phyloP scores from a whole-genome alignment of 2,113 vertebrate genomes.

The Morone chrysops region DNA sequence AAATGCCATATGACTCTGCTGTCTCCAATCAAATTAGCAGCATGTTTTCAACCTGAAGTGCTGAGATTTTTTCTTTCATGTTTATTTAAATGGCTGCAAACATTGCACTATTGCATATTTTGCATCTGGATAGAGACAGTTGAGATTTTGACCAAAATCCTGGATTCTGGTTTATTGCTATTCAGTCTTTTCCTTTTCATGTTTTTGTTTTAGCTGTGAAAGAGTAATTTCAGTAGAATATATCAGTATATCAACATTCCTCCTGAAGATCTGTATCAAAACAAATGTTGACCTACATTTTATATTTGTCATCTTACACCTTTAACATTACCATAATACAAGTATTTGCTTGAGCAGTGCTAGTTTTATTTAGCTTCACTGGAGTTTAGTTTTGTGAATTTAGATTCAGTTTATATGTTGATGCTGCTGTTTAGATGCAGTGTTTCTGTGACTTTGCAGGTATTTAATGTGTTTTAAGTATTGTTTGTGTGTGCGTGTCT shows the following conservation, averaged over 20 bases:
- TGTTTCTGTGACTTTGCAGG: constrained; percentile 6
- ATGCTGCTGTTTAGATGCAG: not conserved
- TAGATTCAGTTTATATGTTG: not conserved
- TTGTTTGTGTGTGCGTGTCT: constrained; percentile 18
- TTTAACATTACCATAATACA: not conserved
- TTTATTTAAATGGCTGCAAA: not conserved
- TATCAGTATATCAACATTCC: not conserved
- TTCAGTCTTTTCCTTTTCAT: not conserved
- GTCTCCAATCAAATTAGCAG: no score
- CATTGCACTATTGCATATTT: not conserved
- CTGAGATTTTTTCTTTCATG: not conserved
- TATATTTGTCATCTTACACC: not conserved
- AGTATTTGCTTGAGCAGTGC: not conserved
- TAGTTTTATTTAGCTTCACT: not conserved
- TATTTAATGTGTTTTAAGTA: constrained; percentile 35
- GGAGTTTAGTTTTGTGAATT: not conserved
- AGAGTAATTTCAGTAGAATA: no score
- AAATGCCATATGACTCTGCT: no score
- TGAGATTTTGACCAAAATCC: not conserved
- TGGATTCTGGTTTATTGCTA: not conserved
- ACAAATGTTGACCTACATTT: not conserved
- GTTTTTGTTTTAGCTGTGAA: no score
- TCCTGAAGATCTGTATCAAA: not conserved
- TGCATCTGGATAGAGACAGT: no score
- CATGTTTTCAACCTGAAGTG: no score